Conservation (phyloP, 2,797 vertebrate species). For the Sebastes diaconus region DNA sequence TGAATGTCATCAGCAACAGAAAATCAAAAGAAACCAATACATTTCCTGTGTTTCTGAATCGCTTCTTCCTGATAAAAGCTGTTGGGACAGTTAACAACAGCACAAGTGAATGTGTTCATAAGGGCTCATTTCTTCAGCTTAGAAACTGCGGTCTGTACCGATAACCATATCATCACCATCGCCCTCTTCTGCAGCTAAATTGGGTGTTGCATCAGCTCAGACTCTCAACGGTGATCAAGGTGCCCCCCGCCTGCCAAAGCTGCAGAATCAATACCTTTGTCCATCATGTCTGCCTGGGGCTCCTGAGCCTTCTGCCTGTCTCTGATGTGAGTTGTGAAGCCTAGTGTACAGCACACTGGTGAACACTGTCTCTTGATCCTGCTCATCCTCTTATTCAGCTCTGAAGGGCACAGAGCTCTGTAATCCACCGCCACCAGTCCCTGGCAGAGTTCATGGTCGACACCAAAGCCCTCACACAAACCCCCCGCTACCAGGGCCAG, state of each 20-base stretch:
- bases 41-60: neutral
- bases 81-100: neutral
- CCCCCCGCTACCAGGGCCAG: neutral
- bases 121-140: conserved; percentile 8
- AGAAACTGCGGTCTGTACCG: neutral
- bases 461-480: conserved; percentile 57
- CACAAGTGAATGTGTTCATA: conserved; percentile 15
- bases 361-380: conserved; percentile 65
- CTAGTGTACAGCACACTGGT: conserved; percentile 51
- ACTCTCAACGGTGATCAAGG: conserved; percentile 40
- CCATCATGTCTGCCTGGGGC: conserved; percentile 37
- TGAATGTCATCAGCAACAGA: conserved; percentile 1
- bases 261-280: conserved; percentile 56
- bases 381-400: conserved; percentile 68
- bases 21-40: neutral
- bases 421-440: conserved; percentile 54
- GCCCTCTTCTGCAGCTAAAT: conserved; percentile 5
- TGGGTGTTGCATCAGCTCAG: conserved; percentile 12
- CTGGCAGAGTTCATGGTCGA: conserved; percentile 58
- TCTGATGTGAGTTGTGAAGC: conserved; percentile 55
- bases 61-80: neutral
- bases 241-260: conserved; percentile 20
- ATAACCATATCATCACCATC: conserved; percentile 22
- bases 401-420: conserved; percentile 60
- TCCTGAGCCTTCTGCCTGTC: conserved; percentile 36